Conservation (phyloP, 2,797 vertebrate genomes). For the Adrianichthys oophorus region DNA sequence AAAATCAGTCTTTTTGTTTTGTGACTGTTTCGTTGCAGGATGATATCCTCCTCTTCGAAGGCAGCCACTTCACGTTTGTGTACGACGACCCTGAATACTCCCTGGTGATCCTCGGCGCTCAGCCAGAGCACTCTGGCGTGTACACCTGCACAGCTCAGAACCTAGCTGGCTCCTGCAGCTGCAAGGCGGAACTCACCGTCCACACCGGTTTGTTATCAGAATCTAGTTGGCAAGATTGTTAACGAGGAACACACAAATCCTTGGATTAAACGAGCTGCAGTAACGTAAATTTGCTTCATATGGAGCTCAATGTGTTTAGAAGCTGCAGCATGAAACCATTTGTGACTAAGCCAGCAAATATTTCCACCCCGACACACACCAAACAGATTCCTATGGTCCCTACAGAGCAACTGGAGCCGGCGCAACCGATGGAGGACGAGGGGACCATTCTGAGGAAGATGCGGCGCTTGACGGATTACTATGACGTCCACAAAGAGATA, state of each 20-base stretch:
- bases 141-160: slow-evolving; percentile 92
- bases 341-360: slow-evolving; percentile 44
- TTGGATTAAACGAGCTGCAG: too few relatives aligned
- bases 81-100: slow-evolving; percentile 93
- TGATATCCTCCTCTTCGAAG: slow-evolving; percentile 84
- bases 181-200: slow-evolving; percentile 93
- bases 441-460: slow-evolving; percentile 80
- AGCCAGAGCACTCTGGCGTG: slow-evolving; percentile 82
- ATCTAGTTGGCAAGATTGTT: not conserved
- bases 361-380: slow-evolving; percentile 13
- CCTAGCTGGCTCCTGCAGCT: slow-evolving; percentile 87
- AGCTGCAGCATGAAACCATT: slow-evolving; percentile 57
- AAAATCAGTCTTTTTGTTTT: not conserved
- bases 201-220: slow-evolving; percentile 74
- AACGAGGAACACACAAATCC: too few relatives aligned
- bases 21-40: slow-evolving; percentile 74
- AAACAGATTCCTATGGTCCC: slow-evolving; percentile 9
- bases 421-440: slow-evolving; percentile 83
- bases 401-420: slow-evolving; percentile 69
- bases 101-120: slow-evolving; percentile 86
- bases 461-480: slow-evolving; percentile 87
- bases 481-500: slow-evolving; percentile 91
- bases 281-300: slow-evolving; percentile 37
- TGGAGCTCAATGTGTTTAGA: slow-evolving; percentile 41
- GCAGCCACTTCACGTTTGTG: slow-evolving; percentile 90